These are phyloP conservation scores for Agapornis roseicollis DNA, from an alignment of 2,113 vertebrate species.

Conservation along the genomic window DNA sequence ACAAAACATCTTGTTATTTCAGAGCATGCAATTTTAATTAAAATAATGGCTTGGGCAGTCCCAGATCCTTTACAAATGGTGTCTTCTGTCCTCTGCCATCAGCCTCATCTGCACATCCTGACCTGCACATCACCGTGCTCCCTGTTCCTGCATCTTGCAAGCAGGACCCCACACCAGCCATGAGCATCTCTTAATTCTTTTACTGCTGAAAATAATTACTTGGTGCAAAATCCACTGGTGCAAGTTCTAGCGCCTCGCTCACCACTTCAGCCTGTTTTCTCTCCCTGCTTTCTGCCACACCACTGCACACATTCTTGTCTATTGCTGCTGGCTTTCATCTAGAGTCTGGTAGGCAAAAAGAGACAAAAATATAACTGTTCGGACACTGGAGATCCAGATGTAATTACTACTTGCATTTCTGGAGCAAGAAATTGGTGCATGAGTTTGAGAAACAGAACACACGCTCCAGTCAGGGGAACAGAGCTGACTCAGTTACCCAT, in stretches of 20 bases:
- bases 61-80: neutral
- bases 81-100: neutral
- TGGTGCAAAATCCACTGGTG: neutral
- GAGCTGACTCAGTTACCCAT: neutral
- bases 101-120: neutral
- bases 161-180: neutral
- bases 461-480: accelerated
- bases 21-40: neutral
- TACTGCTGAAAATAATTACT: neutral
- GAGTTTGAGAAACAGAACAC: neutral
- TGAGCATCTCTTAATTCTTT: accelerated
- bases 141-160: neutral
- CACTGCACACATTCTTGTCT: neutral
- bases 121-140: accelerated
- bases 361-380: neutral
- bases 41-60: neutral
- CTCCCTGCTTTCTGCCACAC: neutral
- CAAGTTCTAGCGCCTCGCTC: neutral
- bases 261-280: neutral
- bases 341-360: neutral
- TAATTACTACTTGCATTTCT: neutral
- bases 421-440: neutral
- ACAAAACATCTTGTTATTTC: neutral
- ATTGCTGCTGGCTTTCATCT: neutral
- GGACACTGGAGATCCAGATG: neutral